These are phyloP conservation scores for Coilia nasus DNA, from an alignment of 2,797 vertebrate genomes.

Conservation along the genomic window DNA sequence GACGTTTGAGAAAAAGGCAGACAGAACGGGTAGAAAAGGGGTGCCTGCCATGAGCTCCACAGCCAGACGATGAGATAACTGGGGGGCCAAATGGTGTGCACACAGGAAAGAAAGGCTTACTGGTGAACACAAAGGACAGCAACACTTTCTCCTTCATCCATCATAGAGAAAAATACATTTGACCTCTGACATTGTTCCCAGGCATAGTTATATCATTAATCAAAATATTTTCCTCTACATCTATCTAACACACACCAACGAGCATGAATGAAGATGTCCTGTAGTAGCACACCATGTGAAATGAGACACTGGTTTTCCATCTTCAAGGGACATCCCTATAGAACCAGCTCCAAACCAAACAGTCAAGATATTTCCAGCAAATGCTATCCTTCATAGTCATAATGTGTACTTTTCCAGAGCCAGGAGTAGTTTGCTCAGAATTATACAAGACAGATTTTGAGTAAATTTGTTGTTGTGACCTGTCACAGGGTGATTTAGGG, in stretches of 20 bases:
- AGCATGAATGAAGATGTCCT: background rate
- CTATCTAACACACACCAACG: background rate
- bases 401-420: background rate
- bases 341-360: background rate
- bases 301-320: background rate
- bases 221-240: background rate
- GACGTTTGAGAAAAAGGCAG: conserved; percentile 38
- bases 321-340: background rate
- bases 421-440: background rate
- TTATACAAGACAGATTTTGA: background rate
- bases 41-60: background rate
- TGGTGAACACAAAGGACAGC: background rate
- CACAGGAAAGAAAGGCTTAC: background rate
- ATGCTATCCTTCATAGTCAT: background rate
- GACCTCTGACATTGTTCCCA: background rate
- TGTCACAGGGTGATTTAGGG: background rate
- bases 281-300: background rate
- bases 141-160: conserved; percentile 5
- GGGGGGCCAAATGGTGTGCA: background rate
- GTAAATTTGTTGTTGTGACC: background rate
- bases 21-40: background rate
- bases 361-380: background rate
- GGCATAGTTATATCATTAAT: background rate
- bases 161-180: conserved; percentile 15
- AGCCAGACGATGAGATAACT: background rate